Evolutionary conservation across 1,140 invertebrate genomes (phyloP), one percentile per base, ranked within the genome.

Genomic region (Brachionus rotundiformis): DNA sequence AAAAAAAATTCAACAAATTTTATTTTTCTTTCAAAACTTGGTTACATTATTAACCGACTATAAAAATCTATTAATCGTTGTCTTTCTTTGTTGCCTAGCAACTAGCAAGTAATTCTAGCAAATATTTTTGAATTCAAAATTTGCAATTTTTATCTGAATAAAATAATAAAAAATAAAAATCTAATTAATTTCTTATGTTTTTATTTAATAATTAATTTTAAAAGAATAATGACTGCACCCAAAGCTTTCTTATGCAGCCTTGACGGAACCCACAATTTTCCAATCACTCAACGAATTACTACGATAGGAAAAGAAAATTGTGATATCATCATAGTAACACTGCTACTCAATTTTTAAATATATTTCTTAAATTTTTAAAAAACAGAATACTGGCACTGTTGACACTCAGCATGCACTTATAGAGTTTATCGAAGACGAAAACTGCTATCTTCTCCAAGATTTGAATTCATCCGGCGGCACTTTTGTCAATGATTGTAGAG

Each of bases 351-450:
- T 29, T 13, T 27, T 39, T 36, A 33, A 1, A 83, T n/a, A 29
- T n/a, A 13, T 39, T 29, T 65, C 49, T 41, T 77, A 44, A 25
- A 75, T 25, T 82, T 36, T 29, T 36, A 49, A 33, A 71, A 49
- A 33, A 65, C 71, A 83, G 82, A 65, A 31, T 36, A 29, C 19
- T 23, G 71, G 36, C 29, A 85, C 84, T 13, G 84, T 87, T 3
- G 88, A 88, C 68, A 83, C 83, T 59, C 87, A 88, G 76, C 88
- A 88, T 83, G 86, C 86, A 68, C 83, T 88, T 3, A 84, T 88
- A 29, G 87, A 88, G 83, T 88, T 85, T 83, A 85, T 84, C 82
- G 86, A 87, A 47, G 84, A 85, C 68, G 87, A 88, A 82, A 85
- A 86, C 31, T 86, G 86, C 82, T 87, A 84, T 83, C 83, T 88